phyloP scores from a whole-genome alignment of 2,888 invertebrate species.

The Plebejus melissa region DNA sequence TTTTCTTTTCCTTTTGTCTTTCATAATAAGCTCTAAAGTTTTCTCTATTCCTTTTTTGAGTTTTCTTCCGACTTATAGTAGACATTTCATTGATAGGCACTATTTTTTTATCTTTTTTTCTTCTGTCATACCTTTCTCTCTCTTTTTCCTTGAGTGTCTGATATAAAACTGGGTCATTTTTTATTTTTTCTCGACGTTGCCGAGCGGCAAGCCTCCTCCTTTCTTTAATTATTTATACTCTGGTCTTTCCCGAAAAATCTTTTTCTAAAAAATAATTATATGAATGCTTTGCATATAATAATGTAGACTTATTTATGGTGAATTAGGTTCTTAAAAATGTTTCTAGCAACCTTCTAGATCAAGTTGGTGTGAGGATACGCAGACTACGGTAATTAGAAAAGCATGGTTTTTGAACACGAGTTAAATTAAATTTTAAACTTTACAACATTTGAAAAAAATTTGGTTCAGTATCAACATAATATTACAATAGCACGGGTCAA shows the following conservation, averaged over 20 bases:
- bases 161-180: slow-evolving; percentile 9
- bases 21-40: neutral
- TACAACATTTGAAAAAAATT: no score
- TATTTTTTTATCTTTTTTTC: slow-evolving; percentile 6
- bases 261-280: neutral
- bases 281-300: neutral
- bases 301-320: neutral
- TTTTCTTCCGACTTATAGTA: neutral
- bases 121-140: neutral
- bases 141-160: neutral
- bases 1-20: neutral
- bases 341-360: no score
- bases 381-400: no score
- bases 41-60: slow-evolving; percentile 1
- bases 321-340: no score
- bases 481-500: no score
- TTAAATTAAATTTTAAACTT: no score
- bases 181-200: neutral
- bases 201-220: neutral
- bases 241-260: neutral
- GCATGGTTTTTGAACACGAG: no score
- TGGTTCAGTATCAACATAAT: no score
- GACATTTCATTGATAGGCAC: neutral
- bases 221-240: neutral
- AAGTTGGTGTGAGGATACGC: no score